Evolutionary conservation across 1,140 invertebrate genomes (phyloP), one percentile per base, ranked within the genome.

Genomic region (Camponotus pennsylvanicus): DNA sequence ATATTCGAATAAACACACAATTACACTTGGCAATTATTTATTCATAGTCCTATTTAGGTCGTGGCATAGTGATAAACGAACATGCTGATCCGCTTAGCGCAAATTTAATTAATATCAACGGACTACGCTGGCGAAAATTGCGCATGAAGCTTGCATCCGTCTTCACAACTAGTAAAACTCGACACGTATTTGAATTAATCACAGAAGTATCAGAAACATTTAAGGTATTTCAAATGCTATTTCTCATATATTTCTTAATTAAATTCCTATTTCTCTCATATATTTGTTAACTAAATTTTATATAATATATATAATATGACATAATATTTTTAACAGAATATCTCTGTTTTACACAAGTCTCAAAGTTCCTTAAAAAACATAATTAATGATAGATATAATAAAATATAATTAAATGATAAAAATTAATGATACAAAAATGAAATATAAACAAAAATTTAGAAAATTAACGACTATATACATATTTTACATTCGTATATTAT

Each of bases 91-190:
- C 92, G 21, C 78, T 93, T 52, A 86, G 57, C 55, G 87, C 88
- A 1, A 89, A 92, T 90, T 82, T 93, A 83, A 79, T 89, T 57
- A 91, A 88, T 71, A 52, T 92, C 34, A 63, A 37, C 9, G 94
- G 93, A 32, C 90, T 89, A 13, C 92, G 92, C 85, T 96, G 95
- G 95, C 94, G 95, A 89, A 88, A 94, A 7, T 90, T 95, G 59
- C 79, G 95, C 76, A 93, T 94, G 52, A 95, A 92, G 61, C 90
- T 96, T 86, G 93, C 93, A 0, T 95, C 95, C 3, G 89, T 94
- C 0, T 96, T 96, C 78, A 95, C 94, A 4, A 89, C 94, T 0
- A 86, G 90, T 0, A 96, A 96, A 92, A 92, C 96, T 0, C 94
- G 93, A 86, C 93, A 91, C 18, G 95, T 96, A 95, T 95, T 94